Conservation (phyloP, 2,888 invertebrate species). For the Yponomeuta malinellus region DNA sequence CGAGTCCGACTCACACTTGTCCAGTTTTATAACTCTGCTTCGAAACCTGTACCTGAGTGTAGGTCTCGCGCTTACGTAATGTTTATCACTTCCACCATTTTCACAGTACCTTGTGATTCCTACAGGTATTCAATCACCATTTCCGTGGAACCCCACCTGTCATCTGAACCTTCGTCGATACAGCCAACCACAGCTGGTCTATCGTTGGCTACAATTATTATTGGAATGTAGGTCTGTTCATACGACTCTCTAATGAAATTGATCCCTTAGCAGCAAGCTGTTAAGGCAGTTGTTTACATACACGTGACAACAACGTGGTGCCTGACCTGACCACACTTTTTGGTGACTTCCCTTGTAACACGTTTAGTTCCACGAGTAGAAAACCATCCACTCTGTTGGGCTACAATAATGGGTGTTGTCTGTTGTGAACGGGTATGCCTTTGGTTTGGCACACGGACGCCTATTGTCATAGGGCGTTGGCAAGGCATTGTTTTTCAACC, state of each 20-base stretch:
- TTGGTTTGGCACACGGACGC: too few relatives aligned
- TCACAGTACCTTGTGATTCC: neutral
- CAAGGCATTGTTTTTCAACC: too few relatives aligned
- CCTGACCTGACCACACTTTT: too few relatives aligned
- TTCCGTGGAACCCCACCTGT: neutral
- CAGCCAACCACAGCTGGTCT: neutral
- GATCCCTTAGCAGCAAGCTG: neutral
- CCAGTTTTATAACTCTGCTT: too few relatives aligned
- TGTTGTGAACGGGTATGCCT: too few relatives aligned
- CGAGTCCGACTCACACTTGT: too few relatives aligned
- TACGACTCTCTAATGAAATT: neutral
- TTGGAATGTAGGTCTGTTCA: neutral
- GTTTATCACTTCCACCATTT: neutral
- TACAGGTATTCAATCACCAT: neutral
- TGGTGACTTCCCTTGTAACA: too few relatives aligned
- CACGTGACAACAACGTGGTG: neutral
- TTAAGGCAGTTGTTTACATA: neutral
- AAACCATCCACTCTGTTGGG: too few relatives aligned
- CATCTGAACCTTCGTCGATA: neutral
- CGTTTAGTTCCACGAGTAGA: too few relatives aligned
- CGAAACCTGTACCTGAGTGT: too few relatives aligned
- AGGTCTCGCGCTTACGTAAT: neutral
- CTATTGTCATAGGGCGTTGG: too few relatives aligned
- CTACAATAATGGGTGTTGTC: too few relatives aligned
- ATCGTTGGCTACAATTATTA: neutral